A percentile compares a stretch with the other conserved stretches of the same genome.
Evolutionary conservation across 2,113 vertebrate species (phyloP).

Genomic region (Leuciscus idus): DNA sequence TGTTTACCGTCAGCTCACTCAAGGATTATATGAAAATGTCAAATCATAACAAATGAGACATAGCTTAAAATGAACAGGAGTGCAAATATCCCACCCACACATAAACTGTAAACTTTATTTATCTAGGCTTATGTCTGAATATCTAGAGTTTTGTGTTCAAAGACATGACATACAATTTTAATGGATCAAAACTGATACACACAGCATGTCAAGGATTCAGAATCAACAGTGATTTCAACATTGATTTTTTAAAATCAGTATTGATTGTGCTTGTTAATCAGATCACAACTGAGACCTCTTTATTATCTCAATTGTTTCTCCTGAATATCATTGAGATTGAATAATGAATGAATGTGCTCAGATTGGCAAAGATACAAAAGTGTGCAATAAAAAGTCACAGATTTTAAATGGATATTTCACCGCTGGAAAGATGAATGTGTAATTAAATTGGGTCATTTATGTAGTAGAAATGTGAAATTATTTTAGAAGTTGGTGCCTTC

Average conservation of each 20-base stretch:
- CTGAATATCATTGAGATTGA: background rate
- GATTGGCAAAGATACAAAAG: no score
- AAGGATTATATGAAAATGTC: conserved; percentile 12
- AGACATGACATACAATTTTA: background rate
- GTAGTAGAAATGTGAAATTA: no score
- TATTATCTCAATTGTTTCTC: background rate
- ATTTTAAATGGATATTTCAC: no score
- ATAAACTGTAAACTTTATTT: background rate
- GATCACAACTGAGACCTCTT: background rate
- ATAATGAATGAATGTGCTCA: background rate
- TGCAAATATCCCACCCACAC: background rate
- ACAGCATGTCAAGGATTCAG: background rate
- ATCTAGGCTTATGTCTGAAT: background rate
- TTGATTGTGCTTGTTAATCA: background rate
- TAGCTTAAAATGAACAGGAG: background rate
- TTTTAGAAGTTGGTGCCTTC: no score
- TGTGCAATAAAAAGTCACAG: no score
- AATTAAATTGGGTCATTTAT: no score
- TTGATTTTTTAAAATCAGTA: background rate
- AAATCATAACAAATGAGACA: conserved; percentile 3
- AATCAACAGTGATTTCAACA: background rate
- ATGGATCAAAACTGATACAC: background rate
- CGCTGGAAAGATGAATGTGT: no score
- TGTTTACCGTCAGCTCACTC: conserved; percentile 12
- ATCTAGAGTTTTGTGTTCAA: conserved; percentile 3